Conservation (phyloP, 2,888 invertebrate genomes). For the Lochmaea capreae region DNA sequence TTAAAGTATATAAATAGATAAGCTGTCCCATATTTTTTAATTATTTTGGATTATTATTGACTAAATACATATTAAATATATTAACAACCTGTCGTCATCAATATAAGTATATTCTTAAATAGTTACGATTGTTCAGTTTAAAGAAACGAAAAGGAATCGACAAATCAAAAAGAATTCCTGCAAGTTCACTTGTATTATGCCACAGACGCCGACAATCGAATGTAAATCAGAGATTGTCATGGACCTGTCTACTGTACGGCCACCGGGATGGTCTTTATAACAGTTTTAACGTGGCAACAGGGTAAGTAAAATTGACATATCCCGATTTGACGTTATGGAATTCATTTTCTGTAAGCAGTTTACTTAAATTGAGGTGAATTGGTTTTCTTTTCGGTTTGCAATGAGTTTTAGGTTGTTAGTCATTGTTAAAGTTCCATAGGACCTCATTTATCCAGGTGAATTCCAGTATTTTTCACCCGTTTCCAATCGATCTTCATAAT, state of each 20-base stretch:
- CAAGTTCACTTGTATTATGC: slow-evolving; percentile 35
- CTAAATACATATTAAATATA: too few relatives aligned
- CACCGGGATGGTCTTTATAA: slow-evolving; percentile 21
- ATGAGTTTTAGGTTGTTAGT: too few relatives aligned
- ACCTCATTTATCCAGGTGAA: too few relatives aligned
- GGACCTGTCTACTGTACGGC: slow-evolving; percentile 26
- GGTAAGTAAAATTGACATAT: slow-evolving; percentile 16
- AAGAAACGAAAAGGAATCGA: not conserved
- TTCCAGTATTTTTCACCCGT: too few relatives aligned
- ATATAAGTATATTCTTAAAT: not conserved
- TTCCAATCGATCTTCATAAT: too few relatives aligned
- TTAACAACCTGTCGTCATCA: not conserved
- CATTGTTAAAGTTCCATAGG: too few relatives aligned
- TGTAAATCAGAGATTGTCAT: slow-evolving; percentile 39
- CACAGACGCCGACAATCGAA: slow-evolving; percentile 44
- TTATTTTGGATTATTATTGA: too few relatives aligned
- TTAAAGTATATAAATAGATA: too few relatives aligned
- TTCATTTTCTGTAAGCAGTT: not conserved
- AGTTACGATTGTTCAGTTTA: not conserved
- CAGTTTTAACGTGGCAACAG: slow-evolving; percentile 14
- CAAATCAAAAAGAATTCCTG: slow-evolving; percentile 36
- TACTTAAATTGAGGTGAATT: too few relatives aligned
- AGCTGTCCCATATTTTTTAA: too few relatives aligned
- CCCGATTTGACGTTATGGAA: not conserved
- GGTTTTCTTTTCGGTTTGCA: too few relatives aligned